Evolutionary conservation across 2,113 vertebrate genomes (phyloP).

Genomic region (Nerophis lumbriciformis): DNA sequence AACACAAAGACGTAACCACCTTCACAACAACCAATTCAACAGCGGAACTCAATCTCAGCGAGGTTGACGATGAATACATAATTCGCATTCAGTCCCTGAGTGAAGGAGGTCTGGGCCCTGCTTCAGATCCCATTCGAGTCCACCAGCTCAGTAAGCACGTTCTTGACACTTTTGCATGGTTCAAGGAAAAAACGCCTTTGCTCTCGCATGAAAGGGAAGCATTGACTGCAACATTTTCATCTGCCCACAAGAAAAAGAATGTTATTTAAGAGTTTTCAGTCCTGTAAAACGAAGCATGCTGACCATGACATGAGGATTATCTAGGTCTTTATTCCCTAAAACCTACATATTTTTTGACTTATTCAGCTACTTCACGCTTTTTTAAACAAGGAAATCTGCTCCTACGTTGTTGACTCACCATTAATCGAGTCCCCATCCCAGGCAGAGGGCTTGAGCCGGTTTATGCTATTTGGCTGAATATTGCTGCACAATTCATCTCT

Average conservation of each 20-base stretch:
- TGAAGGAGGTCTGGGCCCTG: conserved; percentile 82
- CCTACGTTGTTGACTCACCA: conserved; percentile 40
- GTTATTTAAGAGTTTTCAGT: background rate
- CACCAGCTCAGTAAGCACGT: conserved; percentile 77
- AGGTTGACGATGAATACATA: conserved; percentile 79
- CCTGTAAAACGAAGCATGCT: background rate
- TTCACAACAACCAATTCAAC: conserved; percentile 77
- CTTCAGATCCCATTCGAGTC: conserved; percentile 84
- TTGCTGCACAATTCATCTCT: conserved; percentile 56
- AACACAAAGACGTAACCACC: conserved; percentile 68
- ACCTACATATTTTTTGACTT: conserved; percentile 5
- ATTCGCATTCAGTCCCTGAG: conserved; percentile 83
- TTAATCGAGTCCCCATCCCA: conserved; percentile 40
- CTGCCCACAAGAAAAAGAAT: background rate
- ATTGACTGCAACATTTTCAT: background rate
- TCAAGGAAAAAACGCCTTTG: background rate
- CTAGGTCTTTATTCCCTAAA: conserved; percentile 2
- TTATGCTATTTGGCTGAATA: conserved; percentile 50
- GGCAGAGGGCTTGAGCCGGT: conserved; percentile 8
- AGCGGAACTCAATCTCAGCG: conserved; percentile 80
- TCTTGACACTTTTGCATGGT: background rate
- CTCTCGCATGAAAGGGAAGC: background rate
- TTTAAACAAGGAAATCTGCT: conserved; percentile 45
- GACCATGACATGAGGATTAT: conserved; percentile 18
- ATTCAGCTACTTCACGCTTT: conserved; percentile 42